Evolutionary conservation across 2,888 invertebrate genomes (phyloP), one percentile per base, ranked within the genome.

Genomic region (Bedellia somnulentella): DNA sequence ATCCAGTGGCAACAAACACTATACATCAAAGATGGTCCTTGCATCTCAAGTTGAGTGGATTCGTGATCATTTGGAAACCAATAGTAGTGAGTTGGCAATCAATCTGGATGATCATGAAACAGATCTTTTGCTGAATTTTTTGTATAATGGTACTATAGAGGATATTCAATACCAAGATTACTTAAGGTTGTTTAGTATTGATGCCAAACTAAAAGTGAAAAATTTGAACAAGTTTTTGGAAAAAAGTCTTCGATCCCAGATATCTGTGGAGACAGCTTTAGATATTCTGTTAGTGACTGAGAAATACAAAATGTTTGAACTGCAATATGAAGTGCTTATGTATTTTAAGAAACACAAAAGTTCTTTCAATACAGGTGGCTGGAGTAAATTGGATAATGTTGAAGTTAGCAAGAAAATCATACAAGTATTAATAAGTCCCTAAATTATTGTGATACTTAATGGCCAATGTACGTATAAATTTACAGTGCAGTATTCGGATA

Each of bases 111-210:
- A 60, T 22, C 51, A 70, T 43, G 55, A 58, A 27, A n/a, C n/a
- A n/a, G n/a, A n/a, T n/a, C 30, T 62, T n/a, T 38, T 73, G 1
- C 29, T 68, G 11, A 46, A 63, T 31, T 70, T 60, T 38, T 39
- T 73, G 11, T 67, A 70, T 35, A 59, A 57, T 2, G 68, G 70
- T 3, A 51, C 52, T 3, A 48, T 71, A 10, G 46, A 46, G 35
- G 46, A 62, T 33, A 39, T 66, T 11, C 33, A 38, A n/a, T 47
- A 54, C 6, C 44, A 52, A 31, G 52, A 66, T 29, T 55, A 49
- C 24, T 28, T 52, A 4, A 51, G 52, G 33, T 37, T 71, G 5
- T 35, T 64, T 5, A 52, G 51, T 15, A 46, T 66, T 15, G 59
- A 62, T 1, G 45, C 51, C 4, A 57, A 46, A 36, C 63, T 58